Evolutionary conservation across 2,888 invertebrate genomes (phyloP), one percentile per base, ranked within the genome.

Genomic region (Uloborus plumipes): DNA sequence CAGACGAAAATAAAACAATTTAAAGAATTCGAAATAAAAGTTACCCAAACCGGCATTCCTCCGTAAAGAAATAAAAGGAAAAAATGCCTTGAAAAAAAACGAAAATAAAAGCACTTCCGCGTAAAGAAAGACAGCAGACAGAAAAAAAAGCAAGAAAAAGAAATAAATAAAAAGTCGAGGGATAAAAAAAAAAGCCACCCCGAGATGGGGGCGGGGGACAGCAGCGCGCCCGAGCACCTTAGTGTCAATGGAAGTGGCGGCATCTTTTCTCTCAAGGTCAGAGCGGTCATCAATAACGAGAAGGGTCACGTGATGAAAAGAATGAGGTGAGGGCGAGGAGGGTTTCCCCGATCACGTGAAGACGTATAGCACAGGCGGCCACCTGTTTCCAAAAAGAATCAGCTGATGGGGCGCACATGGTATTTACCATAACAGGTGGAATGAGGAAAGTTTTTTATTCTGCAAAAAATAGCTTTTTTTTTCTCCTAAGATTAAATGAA

Each of bases 261-360:
- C 76, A 70, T 77, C 77, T 70, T 64, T 55, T 66, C 59, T 22
- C 66, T 69, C 77, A 77, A 77, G 77, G 77, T 77, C 77, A 77
- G 55, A 50, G 64, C 77, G 69, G 70, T 70, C 69, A 77, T 77
- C 70, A 77, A 70, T 77, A 77, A 77, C 70, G 70, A 59, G 69
- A 70, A 31, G 77, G 69, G 77, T 62, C 69, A 77, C 64, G 55
- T 70, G 70, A 69, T 61, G 64, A 51, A 16, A 62, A 47, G 62
- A 61, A 69, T 62, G 69, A 62, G 69, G 59, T 62, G 77, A 62
- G 64, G 50, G 62, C 61, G 70, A 70, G 77, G 53, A 18, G 62
- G 31, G 69, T 69, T 59, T 58, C 77, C 18, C 70, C 61, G 61
- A 62, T 77, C 55, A 64, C 55, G 75, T 67, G 75, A 50, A 59